Conservation (phyloP, 92 coral and sea anemone genomes). For the Isaurus tuberculatus region DNA sequence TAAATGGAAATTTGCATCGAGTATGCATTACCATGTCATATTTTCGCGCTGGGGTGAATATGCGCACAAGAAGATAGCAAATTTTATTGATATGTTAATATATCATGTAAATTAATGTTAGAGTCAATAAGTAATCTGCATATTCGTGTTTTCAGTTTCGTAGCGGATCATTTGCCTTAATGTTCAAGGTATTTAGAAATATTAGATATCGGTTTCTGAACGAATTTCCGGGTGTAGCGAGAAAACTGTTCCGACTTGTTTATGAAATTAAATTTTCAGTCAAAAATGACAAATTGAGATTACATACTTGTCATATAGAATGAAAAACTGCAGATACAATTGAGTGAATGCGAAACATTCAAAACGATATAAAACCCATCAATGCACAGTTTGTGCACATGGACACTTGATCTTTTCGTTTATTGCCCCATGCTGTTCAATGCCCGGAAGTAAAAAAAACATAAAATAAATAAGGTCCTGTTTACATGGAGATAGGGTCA, state of each 20-base stretch:
- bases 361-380: not conserved
- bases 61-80: not conserved
- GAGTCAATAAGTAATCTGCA: too few relatives aligned
- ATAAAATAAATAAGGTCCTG: too few relatives aligned
- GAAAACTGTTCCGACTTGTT: not conserved
- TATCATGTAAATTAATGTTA: not conserved
- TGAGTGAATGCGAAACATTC: not conserved
- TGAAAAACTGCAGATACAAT: not conserved
- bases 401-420: not conserved
- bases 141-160: not conserved
- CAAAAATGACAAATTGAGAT: not conserved
- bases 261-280: not conserved
- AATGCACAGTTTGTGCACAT: not conserved
- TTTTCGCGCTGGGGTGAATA: not conserved
- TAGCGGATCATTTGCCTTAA: not conserved
- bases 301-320: not conserved
- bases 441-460: not conserved
- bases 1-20: not conserved
- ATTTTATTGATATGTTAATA: not conserved
- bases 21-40: not conserved
- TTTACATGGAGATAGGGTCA: too few relatives aligned
- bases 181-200: constrained; percentile 25
- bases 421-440: not conserved
- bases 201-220: not conserved
- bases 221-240: constrained; percentile 25